A percentile compares a stretch with the other conserved stretches of the same genome.
Conservation (phyloP, 2,113 vertebrate genomes). For the Nothoprocta perdicaria region DNA sequence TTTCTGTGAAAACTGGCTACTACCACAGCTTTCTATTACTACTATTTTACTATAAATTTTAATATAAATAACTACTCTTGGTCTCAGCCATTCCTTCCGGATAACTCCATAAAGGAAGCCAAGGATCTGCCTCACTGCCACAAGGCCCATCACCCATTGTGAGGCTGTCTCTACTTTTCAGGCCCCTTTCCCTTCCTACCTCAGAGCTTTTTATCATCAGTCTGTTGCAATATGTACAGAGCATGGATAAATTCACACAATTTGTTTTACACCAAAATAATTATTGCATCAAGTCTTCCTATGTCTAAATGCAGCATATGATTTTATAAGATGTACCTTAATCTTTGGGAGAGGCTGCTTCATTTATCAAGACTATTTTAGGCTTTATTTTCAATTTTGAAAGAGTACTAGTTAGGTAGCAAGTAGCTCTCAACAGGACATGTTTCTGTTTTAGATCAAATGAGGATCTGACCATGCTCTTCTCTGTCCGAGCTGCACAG, state of each 20-base stretch:
- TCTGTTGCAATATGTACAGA: rapidly evolving
- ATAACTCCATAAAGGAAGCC: not conserved
- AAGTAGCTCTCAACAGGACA: not conserved
- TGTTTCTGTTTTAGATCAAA: not conserved
- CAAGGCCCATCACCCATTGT: not conserved
- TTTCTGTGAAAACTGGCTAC: not conserved
- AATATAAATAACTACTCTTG: not conserved
- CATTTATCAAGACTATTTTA: not conserved
- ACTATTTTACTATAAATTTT: not conserved
- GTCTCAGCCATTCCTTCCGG: not conserved
- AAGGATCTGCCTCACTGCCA: not conserved
- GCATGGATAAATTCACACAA: rapidly evolving
- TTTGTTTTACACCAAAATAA: not conserved
- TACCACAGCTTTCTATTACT: not conserved
- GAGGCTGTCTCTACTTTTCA: not conserved
- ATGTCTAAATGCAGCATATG: not conserved
- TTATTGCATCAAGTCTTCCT: not conserved
- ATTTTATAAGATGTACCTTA: not conserved
- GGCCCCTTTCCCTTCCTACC: not conserved
- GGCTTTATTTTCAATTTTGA: not conserved
- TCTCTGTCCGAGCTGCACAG: not conserved
- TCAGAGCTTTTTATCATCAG: not conserved
- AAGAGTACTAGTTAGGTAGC: not conserved
- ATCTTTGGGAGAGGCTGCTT: not conserved
- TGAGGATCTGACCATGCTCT: not conserved